These are phyloP conservation scores for Anabacerthia variegaticeps DNA, from an alignment of 2,797 vertebrate species.

Conservation along the genomic window DNA sequence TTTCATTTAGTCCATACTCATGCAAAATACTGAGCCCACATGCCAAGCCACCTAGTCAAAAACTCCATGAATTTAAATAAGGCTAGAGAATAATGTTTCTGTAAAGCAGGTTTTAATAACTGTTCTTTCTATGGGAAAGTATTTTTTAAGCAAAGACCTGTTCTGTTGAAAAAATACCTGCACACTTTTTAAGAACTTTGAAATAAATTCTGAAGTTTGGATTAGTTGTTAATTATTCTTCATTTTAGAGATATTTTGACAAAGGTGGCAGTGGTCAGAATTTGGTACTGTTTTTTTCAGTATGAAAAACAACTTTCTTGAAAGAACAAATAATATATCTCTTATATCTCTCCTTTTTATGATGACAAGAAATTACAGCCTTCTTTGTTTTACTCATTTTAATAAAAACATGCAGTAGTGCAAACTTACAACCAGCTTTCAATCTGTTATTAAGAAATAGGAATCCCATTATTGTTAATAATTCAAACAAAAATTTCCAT, in stretches of 20 bases:
- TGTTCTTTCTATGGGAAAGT: background rate
- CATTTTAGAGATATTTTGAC: background rate
- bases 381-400: background rate
- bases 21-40: background rate
- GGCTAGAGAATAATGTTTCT: background rate
- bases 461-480: background rate
- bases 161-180: background rate
- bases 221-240: background rate
- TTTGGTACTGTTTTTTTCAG: background rate
- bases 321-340: background rate
- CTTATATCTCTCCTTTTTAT: background rate
- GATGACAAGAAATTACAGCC: background rate
- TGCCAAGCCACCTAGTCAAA: background rate
- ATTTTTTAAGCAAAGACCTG: background rate
- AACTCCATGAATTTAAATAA: slow-evolving; percentile 39
- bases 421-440: background rate
- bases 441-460: background rate
- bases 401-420: background rate
- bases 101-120: background rate
- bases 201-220: background rate
- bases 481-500: background rate
- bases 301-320: background rate
- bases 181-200: background rate
- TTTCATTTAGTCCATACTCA: slow-evolving; percentile 3
- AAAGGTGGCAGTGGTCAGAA: background rate